A percentile compares a stretch with the other conserved stretches of the same genome.
Evolutionary conservation across 1,140 invertebrate genomes (phyloP).

Genomic region (Heliconius himera): DNA sequence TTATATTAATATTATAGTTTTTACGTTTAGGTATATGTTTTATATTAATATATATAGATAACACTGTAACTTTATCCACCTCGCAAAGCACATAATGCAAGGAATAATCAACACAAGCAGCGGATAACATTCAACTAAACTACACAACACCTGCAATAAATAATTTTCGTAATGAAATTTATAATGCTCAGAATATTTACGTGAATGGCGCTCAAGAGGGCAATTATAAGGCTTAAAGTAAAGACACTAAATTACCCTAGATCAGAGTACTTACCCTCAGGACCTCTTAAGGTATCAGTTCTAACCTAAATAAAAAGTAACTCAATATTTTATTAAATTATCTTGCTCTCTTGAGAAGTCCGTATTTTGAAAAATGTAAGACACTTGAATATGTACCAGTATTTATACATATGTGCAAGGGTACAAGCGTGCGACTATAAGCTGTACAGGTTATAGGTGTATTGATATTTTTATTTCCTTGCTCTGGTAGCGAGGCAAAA

Average conservation of each 20-base stretch:
- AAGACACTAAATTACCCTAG: background rate
- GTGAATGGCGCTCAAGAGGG: background rate
- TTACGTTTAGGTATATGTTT: too few species aligned
- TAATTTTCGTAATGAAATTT: background rate
- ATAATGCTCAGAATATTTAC: constrained; percentile 5
- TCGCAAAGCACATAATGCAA: background rate
- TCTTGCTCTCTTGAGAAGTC: background rate
- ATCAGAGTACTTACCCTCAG: background rate
- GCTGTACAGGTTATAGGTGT: too few species aligned
- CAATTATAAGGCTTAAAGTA: constrained; percentile 6
- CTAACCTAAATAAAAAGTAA: background rate
- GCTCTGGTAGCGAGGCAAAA: too few species aligned
- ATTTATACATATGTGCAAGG: too few species aligned
- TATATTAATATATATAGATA: too few species aligned
- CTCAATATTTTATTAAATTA: background rate
- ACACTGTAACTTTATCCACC: too few species aligned
- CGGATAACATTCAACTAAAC: background rate
- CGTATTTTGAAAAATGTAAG: too few species aligned
- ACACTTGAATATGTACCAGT: too few species aligned
- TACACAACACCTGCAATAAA: constrained; percentile 1
- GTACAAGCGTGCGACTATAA: too few species aligned
- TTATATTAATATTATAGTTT: too few species aligned
- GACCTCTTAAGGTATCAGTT: background rate
- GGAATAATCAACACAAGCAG: background rate
- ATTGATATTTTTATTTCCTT: too few species aligned